Base-by-base conservation (phyloP, 2,113 vertebrate genomes). In the Tragelaphus buxtoni region DNA sequence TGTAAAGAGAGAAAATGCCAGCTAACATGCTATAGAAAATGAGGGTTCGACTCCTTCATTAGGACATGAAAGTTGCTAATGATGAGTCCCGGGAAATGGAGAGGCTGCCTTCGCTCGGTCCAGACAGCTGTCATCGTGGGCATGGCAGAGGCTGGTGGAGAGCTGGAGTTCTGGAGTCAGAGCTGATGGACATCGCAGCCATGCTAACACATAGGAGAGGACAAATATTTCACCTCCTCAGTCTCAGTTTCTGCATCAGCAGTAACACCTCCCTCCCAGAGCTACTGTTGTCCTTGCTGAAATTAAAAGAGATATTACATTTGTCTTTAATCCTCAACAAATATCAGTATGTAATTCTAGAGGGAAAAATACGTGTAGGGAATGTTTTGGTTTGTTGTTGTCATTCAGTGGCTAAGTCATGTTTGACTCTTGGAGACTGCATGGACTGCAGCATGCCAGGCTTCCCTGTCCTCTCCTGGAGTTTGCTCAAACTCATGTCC, bases 1-100 rank as follows among this genome's bases (percentile, higher is more conserved):
- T 94, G 18, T 92, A 85, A 95, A 80, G 90, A 96, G 94, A 97
- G 61, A 95, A 96, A 97, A 95, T 51, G 69, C 87, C 95, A 95
- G 65, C 90, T 72, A 90, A 96, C 85, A 10, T 85, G 94, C 95
- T 79, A 55, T 55, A 35, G 53, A 55, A 95, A 91, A 58, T 39
- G 65, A 97, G 97, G n/a, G 95, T 93, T 91, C 86, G 80, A 69
- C 89, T 95, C 94, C 49, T 92, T 93, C 81, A 81, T 51, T 65
- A 96, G 89, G 80, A 79, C 76, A 69, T 35, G 53, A 81, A 69
- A 80, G 60, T 58, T 94, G 61, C 69, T 92, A 81, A 45, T 22
- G 51, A 74, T 7, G 8, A 65, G 74, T 84, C 17, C 60, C 35
- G 10, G 69, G 81, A 83, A 65, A 39, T 12, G 28, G 51, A 28